Base-by-base conservation (phyloP, 2,888 invertebrate species). In the Pantelozetes paolii region DNA sequence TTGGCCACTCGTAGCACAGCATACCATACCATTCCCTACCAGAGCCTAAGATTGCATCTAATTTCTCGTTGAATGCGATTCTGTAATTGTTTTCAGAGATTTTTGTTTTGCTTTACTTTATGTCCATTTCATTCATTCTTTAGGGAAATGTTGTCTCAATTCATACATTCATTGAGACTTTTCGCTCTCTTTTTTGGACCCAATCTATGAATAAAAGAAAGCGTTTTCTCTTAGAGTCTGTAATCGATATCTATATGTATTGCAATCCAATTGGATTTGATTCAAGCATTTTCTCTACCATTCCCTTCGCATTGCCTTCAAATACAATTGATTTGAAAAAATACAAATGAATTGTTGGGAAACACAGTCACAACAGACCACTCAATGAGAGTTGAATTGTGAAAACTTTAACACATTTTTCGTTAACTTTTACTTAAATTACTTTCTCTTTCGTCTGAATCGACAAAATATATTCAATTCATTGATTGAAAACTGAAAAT, bases 181-280 rank as follows among this genome's bases (percentile, higher is more conserved):
- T 6, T 59, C 59, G 28, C 59, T 59, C 59, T 42, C 67, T 67
- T 15, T 42, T n/a, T 42, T 32, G 15, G 32, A 32, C 18, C n/a
- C 42, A 11, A 30, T 62, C 32, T 36, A 62, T 62, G 62, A 62
- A 62, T 62, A 62, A 62, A 62, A 62, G 62, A 62, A 62, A 30
- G 30, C n/a, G 32, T 36, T 54, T 54, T 54, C 54, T 54, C 50
- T 50, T 50, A 8, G 50, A 36, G 45, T 45, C 15, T 62, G 62
- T 62, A 62, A 62, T 62, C 62, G 62, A 62, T 62, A 62, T 54
- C 54, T 54, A 54, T 54, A 54, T 54, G 28, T 54, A 54, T 62
- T 62, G 62, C 13, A 62, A 54, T 54, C 23, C 30, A 62, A 30
- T 62, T 28, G 32, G 30, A 30, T 62, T 62, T 8, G 32, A 62